Percentiles rank a stretch among this genome's conserved stretches.
phyloP scores from a whole-genome alignment of 2,113 vertebrate genomes.

The Macrotis lagotis region DNA sequence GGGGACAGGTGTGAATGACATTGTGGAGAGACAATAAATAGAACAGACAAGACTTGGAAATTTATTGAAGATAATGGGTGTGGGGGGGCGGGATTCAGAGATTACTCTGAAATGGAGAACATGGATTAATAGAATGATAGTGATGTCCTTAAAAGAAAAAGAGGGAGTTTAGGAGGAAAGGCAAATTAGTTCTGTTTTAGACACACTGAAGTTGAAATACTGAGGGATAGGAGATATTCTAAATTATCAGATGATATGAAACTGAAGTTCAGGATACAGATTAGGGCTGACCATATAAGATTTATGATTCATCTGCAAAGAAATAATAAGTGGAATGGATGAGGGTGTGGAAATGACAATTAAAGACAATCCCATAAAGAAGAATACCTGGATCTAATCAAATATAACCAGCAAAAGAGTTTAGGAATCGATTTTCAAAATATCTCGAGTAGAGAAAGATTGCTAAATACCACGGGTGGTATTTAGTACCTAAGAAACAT shows the following conservation, averaged over 20 bases:
- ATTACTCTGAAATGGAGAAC: neutral
- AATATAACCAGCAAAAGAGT: neutral
- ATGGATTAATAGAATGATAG: neutral
- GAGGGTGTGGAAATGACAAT: neutral
- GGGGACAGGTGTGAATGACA: neutral
- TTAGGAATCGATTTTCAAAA: neutral
- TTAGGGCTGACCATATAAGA: neutral
- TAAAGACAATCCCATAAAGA: neutral
- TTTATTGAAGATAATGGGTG: neutral
- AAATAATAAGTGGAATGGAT: neutral
- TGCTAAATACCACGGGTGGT: too few species aligned
- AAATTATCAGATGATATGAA: neutral
- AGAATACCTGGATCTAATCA: neutral
- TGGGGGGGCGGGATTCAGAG: neutral
- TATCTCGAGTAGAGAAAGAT: neutral
- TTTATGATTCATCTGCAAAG: neutral
- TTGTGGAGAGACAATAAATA: neutral
- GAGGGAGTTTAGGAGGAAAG: neutral
- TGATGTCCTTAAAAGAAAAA: neutral
- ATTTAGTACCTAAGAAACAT: too few species aligned
- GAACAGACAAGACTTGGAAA: neutral
- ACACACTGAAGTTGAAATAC: neutral
- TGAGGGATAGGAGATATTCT: neutral
- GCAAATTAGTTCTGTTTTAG: neutral
- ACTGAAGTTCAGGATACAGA: neutral